Evolutionary conservation across 1,140 invertebrate species (phyloP).

Genomic region (Procambarus clarkii): DNA sequence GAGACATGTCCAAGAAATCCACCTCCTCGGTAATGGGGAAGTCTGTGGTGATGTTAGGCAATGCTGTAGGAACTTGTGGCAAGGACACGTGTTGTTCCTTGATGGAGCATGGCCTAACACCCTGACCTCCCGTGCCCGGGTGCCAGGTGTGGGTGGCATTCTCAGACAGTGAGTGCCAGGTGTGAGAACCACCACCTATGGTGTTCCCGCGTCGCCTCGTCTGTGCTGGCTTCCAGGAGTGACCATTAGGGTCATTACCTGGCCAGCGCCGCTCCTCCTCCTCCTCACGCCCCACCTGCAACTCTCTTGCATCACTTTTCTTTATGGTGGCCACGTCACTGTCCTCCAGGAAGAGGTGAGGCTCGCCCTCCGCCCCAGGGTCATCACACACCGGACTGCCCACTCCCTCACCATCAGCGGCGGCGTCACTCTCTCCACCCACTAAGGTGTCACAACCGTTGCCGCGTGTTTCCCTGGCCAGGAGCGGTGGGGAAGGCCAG

Average conservation of each 20-base stretch:
- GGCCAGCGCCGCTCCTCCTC: background rate
- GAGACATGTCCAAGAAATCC: background rate
- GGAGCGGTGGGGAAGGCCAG: background rate
- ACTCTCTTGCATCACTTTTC: background rate
- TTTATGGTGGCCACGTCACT: background rate
- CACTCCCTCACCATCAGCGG: background rate
- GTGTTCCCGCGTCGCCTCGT: background rate
- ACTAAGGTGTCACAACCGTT: background rate
- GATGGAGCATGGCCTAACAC: background rate
- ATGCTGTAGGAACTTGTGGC: background rate
- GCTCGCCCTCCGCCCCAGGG: background rate
- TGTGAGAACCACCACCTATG: background rate
- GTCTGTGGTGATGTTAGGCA: background rate
- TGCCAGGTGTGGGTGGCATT: background rate
- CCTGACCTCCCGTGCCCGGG: background rate
- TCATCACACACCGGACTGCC: background rate
- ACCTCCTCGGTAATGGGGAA: background rate
- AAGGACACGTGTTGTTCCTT: background rate
- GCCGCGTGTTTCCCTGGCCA: background rate
- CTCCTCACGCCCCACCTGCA: background rate
- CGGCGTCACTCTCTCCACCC: background rate
- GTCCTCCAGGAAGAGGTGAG: conserved; percentile 2
- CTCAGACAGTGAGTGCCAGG: background rate
- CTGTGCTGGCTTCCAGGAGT: background rate
- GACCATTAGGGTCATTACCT: background rate